A percentile compares a stretch with the other conserved stretches of the same genome.
These are phyloP conservation scores for Marronus borbonicus DNA, from an alignment of 2,888 invertebrate genomes.

Conservation along the genomic window DNA sequence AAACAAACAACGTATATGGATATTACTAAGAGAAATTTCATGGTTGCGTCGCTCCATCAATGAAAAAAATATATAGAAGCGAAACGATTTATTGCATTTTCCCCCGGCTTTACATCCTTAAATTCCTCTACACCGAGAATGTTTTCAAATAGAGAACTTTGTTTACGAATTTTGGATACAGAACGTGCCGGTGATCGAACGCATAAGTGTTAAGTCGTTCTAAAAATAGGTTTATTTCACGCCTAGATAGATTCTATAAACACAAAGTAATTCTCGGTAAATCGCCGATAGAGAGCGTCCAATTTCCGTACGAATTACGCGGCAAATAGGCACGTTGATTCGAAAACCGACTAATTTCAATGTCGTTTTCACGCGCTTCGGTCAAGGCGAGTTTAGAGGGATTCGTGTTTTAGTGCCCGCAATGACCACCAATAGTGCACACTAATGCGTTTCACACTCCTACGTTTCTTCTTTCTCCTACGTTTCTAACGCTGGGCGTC, in stretches of 20 bases:
- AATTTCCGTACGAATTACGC: constrained; percentile 8
- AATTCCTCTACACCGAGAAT: too few relatives aligned
- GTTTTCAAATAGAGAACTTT: not conserved
- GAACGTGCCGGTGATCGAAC: not conserved
- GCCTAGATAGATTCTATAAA: constrained; percentile 2
- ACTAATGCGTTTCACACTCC: too few relatives aligned
- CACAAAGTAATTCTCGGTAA: not conserved
- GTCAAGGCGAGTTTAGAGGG: not conserved
- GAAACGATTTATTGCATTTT: too few relatives aligned
- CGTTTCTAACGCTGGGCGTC: too few relatives aligned
- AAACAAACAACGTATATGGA: too few relatives aligned
- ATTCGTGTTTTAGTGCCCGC: too few relatives aligned
- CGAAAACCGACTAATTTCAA: constrained; percentile 6
- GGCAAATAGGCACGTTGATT: not conserved
- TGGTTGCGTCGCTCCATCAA: too few relatives aligned
- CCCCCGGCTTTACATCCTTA: too few relatives aligned
- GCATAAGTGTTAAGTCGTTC: not conserved
- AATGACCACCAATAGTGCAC: too few relatives aligned
- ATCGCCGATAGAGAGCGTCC: not conserved
- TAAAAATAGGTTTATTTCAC: constrained; percentile 9
- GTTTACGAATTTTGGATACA: constrained; percentile 3
- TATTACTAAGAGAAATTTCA: too few relatives aligned
- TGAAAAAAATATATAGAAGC: too few relatives aligned
- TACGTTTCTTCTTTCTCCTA: too few relatives aligned
- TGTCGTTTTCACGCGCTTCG: not conserved